These are phyloP conservation scores for Hypolimnas misippus DNA, from an alignment of 2,888 invertebrate species.

Conservation along the genomic window DNA sequence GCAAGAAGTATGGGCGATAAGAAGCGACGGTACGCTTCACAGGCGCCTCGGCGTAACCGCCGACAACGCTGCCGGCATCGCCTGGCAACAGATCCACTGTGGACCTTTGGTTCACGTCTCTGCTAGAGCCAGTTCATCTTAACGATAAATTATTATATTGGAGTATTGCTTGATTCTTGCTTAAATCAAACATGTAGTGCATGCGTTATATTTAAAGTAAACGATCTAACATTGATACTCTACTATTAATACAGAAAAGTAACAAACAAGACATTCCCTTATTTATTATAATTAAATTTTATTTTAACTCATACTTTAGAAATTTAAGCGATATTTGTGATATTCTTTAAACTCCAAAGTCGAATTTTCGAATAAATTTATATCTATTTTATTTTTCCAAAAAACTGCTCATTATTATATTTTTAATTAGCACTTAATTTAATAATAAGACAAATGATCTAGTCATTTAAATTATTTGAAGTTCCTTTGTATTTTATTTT, in stretches of 20 bases:
- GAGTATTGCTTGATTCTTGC: slow-evolving; percentile 8
- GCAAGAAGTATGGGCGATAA: slow-evolving; percentile 90
- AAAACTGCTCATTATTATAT: slow-evolving; percentile 18
- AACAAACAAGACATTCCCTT: slow-evolving; percentile 18
- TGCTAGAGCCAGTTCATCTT: slow-evolving; percentile 57
- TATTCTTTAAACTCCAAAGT: slow-evolving; percentile 24
- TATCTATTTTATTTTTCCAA: neutral
- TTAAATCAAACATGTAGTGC: slow-evolving; percentile 6
- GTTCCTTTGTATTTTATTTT: slow-evolving; percentile 33
- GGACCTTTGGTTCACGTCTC: slow-evolving; percentile 74
- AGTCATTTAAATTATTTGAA: slow-evolving; percentile 31
- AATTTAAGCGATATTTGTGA: slow-evolving; percentile 14
- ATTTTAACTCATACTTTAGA: slow-evolving; percentile 9
- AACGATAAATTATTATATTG: neutral
- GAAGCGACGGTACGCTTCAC: slow-evolving; percentile 87
- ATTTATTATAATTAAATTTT: slow-evolving; percentile 14
- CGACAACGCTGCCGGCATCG: slow-evolving; percentile 89
- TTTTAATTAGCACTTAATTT: slow-evolving; percentile 1
- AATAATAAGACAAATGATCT: slow-evolving; percentile 22
- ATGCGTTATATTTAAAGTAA: slow-evolving; percentile 2
- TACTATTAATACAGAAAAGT: neutral
- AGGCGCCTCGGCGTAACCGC: slow-evolving; percentile 89
- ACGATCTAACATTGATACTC: neutral
- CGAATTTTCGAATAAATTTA: slow-evolving; percentile 7
- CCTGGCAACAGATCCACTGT: slow-evolving; percentile 89